A percentile compares a stretch with the other conserved stretches of the same genome.
Evolutionary conservation across 2,113 vertebrate genomes (phyloP).

Genomic region (Thryonomys swinderianus): DNA sequence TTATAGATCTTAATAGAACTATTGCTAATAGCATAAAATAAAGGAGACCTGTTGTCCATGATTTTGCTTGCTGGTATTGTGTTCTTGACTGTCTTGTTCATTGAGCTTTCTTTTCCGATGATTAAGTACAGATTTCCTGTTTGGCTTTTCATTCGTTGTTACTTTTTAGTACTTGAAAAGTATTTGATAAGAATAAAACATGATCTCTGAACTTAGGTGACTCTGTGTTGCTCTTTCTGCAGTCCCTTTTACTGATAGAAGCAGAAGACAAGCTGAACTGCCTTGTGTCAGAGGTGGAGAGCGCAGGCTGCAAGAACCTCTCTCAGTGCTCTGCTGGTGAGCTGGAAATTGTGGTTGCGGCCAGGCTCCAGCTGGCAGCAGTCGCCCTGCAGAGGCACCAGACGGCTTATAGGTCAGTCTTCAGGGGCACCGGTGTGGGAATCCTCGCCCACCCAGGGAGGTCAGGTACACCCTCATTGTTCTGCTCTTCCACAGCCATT

Average conservation of each 20-base stretch:
- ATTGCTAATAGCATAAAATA: background rate
- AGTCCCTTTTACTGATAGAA: constrained; percentile 88
- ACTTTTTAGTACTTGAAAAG: background rate
- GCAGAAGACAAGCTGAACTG: constrained; percentile 83
- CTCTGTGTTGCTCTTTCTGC: constrained; percentile 27
- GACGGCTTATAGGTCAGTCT: constrained; percentile 86
- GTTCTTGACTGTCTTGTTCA: background rate
- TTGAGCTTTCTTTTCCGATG: background rate
- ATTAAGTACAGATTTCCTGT: background rate
- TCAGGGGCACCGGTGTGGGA: background rate
- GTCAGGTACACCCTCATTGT: background rate
- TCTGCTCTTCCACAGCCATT: background rate
- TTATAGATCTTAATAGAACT: background rate
- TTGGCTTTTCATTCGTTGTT: background rate
- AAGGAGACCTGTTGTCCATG: background rate
- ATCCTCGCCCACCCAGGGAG: background rate
- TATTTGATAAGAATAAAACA: background rate
- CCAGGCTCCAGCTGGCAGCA: constrained; percentile 89
- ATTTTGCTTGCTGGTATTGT: background rate
- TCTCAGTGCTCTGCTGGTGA: constrained; percentile 81
- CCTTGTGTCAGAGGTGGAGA: constrained; percentile 79
- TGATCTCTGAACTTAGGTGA: constrained; percentile 9
- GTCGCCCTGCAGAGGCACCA: constrained; percentile 90
- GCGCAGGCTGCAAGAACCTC: constrained; percentile 28
- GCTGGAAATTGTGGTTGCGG: constrained; percentile 88